Evolutionary conservation across 2,113 vertebrate species (phyloP), one percentile per base, ranked within the genome.

Genomic region (Notothenia coriiceps): DNA sequence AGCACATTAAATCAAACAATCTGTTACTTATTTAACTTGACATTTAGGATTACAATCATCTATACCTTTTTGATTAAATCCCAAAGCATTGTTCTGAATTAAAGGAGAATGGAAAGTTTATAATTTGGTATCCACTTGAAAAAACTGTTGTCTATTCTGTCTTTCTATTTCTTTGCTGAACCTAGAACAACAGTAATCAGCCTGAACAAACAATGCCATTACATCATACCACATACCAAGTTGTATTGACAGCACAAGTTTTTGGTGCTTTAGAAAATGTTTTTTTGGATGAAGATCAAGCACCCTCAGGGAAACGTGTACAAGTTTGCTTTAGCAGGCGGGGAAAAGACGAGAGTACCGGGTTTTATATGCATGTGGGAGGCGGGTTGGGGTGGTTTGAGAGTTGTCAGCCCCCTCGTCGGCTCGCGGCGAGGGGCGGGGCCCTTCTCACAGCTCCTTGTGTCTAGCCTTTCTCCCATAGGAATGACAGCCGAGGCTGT

Each of bases 401-500:
- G 91, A 91, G 87, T 88, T 88, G 88, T 90, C 57, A 84, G 81
- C 54, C 87, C 83, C 87, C 85, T 91, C 77, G 86, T 88, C 84
- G 22, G 18, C 50, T 64, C 25, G 74, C 1, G 85, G 50, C 64
- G 80, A 86, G 88, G 91, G 92, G 89, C 20, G 90, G 74, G 90
- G 82, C 81, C 77, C 77, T 89, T 93, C 91, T 95, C 93, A 94
- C 88, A 92, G 92, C 92, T 94, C 92, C 94, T 92, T 95, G 87
- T 94, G 90, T 94, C 86, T 92, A 94, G 94, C 92, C 88, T 94
- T 89, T 93, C 92, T 93, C 88, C 88, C 92, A 73, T 89, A 94
- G 94, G 93, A 93, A 82, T 90, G 88, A 91, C 88, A 91, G 93
- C 91, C 52, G 89, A 91, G 91, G 91, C 86, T 90, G 85, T 88